Conservation (phyloP, 2,113 vertebrate species). For the Orientallactaga bullata region DNA sequence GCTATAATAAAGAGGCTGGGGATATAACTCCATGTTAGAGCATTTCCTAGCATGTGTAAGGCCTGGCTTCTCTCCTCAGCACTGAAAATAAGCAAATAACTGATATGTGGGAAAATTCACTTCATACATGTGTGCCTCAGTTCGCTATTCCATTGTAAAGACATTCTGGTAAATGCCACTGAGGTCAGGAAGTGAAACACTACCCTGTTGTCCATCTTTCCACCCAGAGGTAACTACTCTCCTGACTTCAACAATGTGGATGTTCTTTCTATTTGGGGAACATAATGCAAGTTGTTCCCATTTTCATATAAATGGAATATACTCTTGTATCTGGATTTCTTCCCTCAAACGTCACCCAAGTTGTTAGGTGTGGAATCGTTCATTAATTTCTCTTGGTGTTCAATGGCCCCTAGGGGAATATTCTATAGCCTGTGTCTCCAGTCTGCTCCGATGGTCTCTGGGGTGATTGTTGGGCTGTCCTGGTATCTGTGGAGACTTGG, state of each 20-base stretch:
- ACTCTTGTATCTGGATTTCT: not conserved
- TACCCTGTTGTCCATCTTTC: not conserved
- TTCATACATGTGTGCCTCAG: not conserved
- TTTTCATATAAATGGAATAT: not conserved
- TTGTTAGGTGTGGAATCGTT: not conserved
- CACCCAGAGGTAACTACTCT: not conserved
- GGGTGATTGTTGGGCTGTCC: not conserved
- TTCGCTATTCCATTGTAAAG: slow-evolving; percentile 10
- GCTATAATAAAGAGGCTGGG: not conserved
- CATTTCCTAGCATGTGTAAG: not conserved
- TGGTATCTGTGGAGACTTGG: not conserved
- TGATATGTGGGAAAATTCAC: not conserved
- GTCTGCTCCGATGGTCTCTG: not conserved
- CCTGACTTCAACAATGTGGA: not conserved
- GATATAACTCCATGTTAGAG: not conserved
- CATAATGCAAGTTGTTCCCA: too few relatives aligned
- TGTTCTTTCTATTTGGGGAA: not conserved
- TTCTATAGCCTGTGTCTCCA: not conserved
- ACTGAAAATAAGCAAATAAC: not conserved
- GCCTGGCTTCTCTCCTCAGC: not conserved
- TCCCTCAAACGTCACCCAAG: slow-evolving; percentile 23
- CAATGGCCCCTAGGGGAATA: not conserved
- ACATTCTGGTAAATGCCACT: not conserved
- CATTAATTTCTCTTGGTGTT: slow-evolving; percentile 8
- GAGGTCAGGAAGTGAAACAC: not conserved